Conservation (phyloP, 1,140 invertebrate genomes). For the Goniozus legneri region DNA sequence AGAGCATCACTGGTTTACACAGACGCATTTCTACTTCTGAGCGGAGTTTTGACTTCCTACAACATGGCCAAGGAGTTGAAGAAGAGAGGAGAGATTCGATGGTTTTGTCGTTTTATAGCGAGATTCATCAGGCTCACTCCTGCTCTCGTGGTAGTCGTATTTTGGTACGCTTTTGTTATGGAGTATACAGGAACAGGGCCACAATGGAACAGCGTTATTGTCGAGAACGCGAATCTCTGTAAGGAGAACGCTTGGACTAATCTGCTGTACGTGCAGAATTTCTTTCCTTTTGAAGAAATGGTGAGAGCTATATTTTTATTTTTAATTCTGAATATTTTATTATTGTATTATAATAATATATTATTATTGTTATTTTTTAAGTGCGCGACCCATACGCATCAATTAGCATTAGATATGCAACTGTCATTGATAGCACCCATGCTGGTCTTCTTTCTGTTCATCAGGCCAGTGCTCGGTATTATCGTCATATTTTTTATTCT, state of each 20-base stretch:
- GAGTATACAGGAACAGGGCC: conserved; percentile 67
- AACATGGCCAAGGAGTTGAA: conserved; percentile 56
- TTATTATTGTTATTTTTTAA: conserved; percentile 28
- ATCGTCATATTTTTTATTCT: conserved; percentile 57
- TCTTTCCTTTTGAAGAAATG: conserved; percentile 69
- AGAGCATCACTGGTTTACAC: conserved; percentile 63
- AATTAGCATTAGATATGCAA: conserved; percentile 79
- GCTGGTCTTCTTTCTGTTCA: conserved; percentile 64
- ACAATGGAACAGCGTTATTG: conserved; percentile 63
- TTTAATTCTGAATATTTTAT: background rate
- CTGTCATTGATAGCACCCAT: conserved; percentile 70
- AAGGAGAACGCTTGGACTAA: conserved; percentile 69
- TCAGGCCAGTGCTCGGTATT: conserved; percentile 55
- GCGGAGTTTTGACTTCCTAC: conserved; percentile 62
- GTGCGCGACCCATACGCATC: conserved; percentile 69
- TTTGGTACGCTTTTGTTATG: conserved; percentile 68
- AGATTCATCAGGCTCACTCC: conserved; percentile 67
- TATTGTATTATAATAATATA: background rate
- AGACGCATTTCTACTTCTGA: conserved; percentile 63
- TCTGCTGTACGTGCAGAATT: conserved; percentile 68
- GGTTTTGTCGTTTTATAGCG: conserved; percentile 57
- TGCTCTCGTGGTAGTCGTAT: conserved; percentile 62
- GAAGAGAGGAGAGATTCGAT: conserved; percentile 55
- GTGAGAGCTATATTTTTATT: conserved; percentile 41
- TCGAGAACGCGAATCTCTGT: conserved; percentile 62